Evolutionary conservation across 2,888 invertebrate genomes (phyloP).

Genomic region (Thysanoteuthis rhombus): DNA sequence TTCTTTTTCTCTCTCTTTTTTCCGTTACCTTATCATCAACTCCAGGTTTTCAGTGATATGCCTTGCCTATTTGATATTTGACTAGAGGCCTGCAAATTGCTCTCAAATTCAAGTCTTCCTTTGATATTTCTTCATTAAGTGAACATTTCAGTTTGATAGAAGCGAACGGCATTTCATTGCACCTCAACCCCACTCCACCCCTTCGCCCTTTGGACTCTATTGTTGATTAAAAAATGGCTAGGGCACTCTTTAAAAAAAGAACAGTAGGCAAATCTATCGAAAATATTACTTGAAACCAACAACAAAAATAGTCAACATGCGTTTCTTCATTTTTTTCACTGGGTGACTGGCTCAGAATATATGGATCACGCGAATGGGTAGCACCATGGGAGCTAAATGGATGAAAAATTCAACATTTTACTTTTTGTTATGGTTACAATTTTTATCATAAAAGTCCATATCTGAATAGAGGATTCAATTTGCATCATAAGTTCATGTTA

Average conservation of each 20-base stretch:
- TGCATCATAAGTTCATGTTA: too few species aligned
- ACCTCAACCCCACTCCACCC: neutral
- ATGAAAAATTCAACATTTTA: too few species aligned
- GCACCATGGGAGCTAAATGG: too few species aligned
- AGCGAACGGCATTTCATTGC: neutral
- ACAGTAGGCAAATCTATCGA: too few species aligned
- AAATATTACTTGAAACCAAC: too few species aligned
- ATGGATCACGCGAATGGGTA: too few species aligned
- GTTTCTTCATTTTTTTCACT: too few species aligned
- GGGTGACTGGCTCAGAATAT: too few species aligned
- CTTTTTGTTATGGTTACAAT: too few species aligned
- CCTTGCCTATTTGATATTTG: neutral
- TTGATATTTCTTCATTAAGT: neutral
- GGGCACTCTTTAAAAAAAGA: neutral
- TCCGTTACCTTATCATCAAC: neutral
- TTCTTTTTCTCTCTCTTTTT: neutral
- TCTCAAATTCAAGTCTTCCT: neutral
- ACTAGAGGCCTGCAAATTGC: neutral
- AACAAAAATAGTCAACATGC: too few species aligned
- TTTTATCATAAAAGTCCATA: too few species aligned
- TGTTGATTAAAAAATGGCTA: neutral
- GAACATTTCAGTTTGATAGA: neutral
- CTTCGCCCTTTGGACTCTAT: neutral
- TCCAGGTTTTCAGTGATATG: neutral
- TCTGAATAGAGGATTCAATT: too few species aligned